Conservation (phyloP, 2,113 vertebrate genomes). For the Etia nguti region DNA sequence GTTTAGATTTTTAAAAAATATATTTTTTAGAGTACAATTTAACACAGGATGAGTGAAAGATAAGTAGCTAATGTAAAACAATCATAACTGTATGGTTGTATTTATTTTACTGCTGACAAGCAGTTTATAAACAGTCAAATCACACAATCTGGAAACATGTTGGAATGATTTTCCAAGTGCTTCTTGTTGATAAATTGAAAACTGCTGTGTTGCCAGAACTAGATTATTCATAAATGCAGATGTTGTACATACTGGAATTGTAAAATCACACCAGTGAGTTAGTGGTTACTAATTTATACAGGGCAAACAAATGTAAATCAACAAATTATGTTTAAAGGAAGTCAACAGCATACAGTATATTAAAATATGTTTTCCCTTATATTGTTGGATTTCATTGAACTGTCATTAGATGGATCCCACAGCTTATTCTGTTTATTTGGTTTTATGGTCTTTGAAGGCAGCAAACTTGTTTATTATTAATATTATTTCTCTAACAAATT, state of each 20-base stretch:
- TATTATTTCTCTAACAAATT: not conserved
- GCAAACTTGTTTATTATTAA: not conserved
- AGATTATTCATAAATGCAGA: not conserved
- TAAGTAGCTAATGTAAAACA: not conserved
- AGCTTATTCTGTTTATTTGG: not conserved
- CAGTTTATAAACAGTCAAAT: not conserved
- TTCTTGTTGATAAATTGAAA: not conserved
- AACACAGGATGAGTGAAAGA: not conserved
- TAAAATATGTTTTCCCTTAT: not conserved
- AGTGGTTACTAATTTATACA: not conserved
- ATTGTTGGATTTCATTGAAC: not conserved
- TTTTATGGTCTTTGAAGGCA: not conserved
- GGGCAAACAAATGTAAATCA: not conserved
- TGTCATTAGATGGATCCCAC: not conserved
- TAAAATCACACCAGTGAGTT: not conserved
- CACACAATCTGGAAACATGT: not conserved
- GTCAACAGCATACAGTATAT: not conserved
- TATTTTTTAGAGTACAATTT: not conserved
- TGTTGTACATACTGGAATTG: not conserved
- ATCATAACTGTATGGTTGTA: not conserved
- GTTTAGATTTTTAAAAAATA: not conserved
- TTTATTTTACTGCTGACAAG: not conserved
- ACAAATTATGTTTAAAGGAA: not conserved
- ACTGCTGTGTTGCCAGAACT: not conserved
- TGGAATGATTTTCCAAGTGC: not conserved